A percentile compares a stretch with the other conserved stretches of the same genome.
Evolutionary conservation across 2,888 invertebrate genomes (phyloP).

Genomic region (Cyclophora albipunctata): DNA sequence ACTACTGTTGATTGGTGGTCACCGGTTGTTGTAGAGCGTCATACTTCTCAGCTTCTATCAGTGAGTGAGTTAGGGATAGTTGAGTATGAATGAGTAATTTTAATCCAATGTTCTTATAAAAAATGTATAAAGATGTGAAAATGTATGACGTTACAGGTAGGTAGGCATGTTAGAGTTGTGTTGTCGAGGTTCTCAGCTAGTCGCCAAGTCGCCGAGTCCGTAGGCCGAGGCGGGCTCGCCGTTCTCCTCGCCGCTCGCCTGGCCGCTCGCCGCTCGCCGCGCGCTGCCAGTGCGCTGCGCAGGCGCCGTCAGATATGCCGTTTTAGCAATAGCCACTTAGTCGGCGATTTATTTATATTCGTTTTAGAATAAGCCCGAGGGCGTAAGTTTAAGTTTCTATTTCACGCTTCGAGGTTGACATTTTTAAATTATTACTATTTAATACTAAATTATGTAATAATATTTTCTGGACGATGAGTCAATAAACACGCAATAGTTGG

Average conservation of each 20-base stretch:
- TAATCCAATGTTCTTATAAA: constrained; percentile 17
- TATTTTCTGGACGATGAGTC: constrained; percentile 68
- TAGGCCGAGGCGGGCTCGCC: constrained; percentile 24
- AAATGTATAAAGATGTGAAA: constrained; percentile 12
- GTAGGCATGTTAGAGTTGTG: constrained; percentile 6
- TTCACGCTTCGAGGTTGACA: constrained; percentile 68
- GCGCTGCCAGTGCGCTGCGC: constrained; percentile 5
- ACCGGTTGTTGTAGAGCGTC: constrained; percentile 14
- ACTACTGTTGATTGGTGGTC: constrained; percentile 30
- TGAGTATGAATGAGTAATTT: constrained; percentile 19
- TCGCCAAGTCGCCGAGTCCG: constrained; percentile 23
- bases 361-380: constrained; percentile 72
- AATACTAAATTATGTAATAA: constrained; percentile 50
- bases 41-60: constrained; percentile 10
- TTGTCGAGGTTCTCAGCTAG: constrained; percentile 5
- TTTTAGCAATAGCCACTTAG: constrained; percentile 74
- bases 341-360: constrained; percentile 70
- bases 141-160: constrained; percentile 11
- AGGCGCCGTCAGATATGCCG: constrained; percentile 39
- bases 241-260: constrained; percentile 11
- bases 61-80: constrained; percentile 12
- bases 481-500: constrained; percentile 77
- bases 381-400: constrained; percentile 56
- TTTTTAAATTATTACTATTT: constrained; percentile 53
- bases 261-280: constrained; percentile 17